A percentile compares a stretch with the other conserved stretches of the same genome.
These are phyloP conservation scores for Andrena cerasifolii DNA, from an alignment of 1,140 invertebrate species.

Conservation along the genomic window DNA sequence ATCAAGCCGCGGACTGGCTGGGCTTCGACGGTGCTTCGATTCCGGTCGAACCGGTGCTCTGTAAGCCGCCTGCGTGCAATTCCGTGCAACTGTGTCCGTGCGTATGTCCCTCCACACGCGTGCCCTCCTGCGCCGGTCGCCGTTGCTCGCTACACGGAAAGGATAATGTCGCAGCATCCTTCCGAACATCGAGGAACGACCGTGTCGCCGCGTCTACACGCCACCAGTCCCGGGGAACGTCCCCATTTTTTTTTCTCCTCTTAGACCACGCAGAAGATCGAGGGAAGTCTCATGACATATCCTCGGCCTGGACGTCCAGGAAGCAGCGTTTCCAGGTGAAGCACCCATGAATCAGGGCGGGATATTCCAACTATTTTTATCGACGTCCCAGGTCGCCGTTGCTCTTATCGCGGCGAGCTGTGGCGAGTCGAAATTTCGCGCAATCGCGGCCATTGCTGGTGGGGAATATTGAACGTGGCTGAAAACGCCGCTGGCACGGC, in stretches of 20 bases:
- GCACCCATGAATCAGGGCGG: conserved; percentile 14
- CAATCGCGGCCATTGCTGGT: conserved; percentile 9
- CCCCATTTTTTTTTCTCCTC: not conserved
- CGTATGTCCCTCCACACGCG: conserved; percentile 20
- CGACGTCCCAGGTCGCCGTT: not conserved
- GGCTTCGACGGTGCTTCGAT: conserved; percentile 66
- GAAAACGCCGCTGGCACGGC: not conserved
- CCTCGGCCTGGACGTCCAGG: conserved; percentile 17
- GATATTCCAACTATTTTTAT: conserved; percentile 27
- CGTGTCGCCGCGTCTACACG: conserved; percentile 56
- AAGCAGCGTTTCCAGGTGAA: conserved; percentile 10
- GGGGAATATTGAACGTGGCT: conserved; percentile 15
- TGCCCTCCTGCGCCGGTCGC: conserved; percentile 51
- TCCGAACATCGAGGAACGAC: conserved; percentile 61
- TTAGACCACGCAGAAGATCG: conserved; percentile 21
- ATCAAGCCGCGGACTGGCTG: conserved; percentile 44
- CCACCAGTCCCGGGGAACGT: conserved; percentile 33
- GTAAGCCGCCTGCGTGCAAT: conserved; percentile 47
- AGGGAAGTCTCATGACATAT: conserved; percentile 8
- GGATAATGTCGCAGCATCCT: conserved; percentile 66
- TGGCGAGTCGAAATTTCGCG: conserved; percentile 20
- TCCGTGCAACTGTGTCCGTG: conserved; percentile 11
- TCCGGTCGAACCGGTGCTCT: conserved; percentile 74
- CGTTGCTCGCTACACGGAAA: conserved; percentile 50
- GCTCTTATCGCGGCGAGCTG: not conserved